These are phyloP conservation scores for Limnephilus marmoratus DNA, from an alignment of 2,888 invertebrate species.

Conservation along the genomic window DNA sequence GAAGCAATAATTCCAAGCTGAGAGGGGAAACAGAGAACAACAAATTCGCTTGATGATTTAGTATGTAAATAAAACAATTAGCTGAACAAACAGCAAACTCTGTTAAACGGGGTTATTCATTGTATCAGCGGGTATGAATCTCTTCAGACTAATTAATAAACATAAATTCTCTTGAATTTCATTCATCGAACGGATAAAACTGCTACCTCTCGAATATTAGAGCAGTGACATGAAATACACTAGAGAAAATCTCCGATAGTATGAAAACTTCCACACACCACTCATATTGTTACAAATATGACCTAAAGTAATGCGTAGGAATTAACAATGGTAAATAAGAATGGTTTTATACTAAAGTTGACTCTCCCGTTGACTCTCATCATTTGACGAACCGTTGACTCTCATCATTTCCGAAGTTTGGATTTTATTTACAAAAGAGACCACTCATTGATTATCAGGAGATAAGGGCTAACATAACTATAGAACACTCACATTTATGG, in stretches of 20 bases:
- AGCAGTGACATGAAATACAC: neutral
- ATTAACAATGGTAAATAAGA: neutral
- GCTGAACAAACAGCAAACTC: constrained; percentile 35
- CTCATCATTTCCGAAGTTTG: neutral
- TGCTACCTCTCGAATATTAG: neutral
- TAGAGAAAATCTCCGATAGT: neutral
- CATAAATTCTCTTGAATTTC: constrained; percentile 16
- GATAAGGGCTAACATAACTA: neutral
- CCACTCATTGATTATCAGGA: neutral
- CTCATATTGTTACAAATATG: neutral
- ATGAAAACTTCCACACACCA: neutral
- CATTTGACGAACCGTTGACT: too few relatives aligned
- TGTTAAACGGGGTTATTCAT: constrained; percentile 31
- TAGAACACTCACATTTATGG: neutral
- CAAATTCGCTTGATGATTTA: constrained; percentile 11
- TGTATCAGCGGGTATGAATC: constrained; percentile 41
- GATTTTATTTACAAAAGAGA: neutral
- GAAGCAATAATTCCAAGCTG: neutral
- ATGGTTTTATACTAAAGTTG: neutral
- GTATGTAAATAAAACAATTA: constrained; percentile 40
- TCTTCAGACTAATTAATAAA: constrained; percentile 25
- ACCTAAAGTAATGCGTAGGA: neutral
- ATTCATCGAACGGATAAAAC: constrained; percentile 14
- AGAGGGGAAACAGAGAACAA: constrained; percentile 17
- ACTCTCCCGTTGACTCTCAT: too few relatives aligned